phyloP scores from a whole-genome alignment of 2,797 vertebrate species.

The Paramormyrops hopkinsi region DNA sequence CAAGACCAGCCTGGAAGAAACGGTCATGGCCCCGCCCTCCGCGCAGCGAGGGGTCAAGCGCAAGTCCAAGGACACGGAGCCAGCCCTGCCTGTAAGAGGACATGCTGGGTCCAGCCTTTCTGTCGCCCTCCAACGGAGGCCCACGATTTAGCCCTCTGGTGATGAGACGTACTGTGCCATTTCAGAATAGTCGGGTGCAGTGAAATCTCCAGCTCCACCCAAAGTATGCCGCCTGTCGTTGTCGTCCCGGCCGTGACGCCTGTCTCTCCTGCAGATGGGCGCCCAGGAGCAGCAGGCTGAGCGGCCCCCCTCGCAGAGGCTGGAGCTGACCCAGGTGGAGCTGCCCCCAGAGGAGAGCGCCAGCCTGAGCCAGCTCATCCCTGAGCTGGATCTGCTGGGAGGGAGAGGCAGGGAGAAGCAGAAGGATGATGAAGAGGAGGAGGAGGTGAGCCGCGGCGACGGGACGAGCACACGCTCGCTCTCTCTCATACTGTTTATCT shows the following conservation, averaged over 20 bases:
- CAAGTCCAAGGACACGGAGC: constrained; percentile 81
- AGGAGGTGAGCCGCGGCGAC: constrained; percentile 59
- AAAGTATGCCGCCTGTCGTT: not conserved
- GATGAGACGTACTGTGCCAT: not conserved
- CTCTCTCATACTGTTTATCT: not conserved
- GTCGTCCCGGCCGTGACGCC: not conserved
- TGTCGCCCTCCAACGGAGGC: not conserved
- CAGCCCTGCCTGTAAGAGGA: constrained; percentile 72
- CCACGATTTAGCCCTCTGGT: not conserved
- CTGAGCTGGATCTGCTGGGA: constrained; percentile 83
- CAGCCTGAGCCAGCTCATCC: constrained; percentile 83
- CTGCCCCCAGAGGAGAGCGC: constrained; percentile 84
- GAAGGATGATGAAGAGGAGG: constrained; percentile 88
- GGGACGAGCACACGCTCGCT: not conserved
- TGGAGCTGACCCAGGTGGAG: constrained; percentile 88
- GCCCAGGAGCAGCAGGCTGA: constrained; percentile 71
- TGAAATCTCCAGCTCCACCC: not conserved
- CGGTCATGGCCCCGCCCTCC: constrained; percentile 89
- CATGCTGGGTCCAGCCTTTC: not conserved
- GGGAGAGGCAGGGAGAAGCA: constrained; percentile 86
- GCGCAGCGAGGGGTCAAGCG: constrained; percentile 83
- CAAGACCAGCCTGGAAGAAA: constrained; percentile 83
- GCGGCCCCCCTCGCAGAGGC: constrained; percentile 60
- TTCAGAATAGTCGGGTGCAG: not conserved
- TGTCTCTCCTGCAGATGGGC: constrained; percentile 46